Evolutionary conservation across 1,140 invertebrate genomes (phyloP), one percentile per base, ranked within the genome.

Genomic region (Ephestia elutella): DNA sequence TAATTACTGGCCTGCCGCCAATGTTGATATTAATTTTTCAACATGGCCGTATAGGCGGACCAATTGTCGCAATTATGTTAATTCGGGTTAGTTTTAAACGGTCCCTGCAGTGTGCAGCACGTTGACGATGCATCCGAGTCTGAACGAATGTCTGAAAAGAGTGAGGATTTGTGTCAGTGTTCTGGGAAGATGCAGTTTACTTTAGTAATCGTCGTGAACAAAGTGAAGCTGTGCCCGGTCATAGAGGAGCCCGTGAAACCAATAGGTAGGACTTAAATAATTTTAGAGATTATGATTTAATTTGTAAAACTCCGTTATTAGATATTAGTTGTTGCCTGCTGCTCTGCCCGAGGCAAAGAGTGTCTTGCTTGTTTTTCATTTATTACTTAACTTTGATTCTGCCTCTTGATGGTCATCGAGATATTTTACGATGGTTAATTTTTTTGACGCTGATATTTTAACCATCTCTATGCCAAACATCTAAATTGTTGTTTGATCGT

Each of bases 51-150:
- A 61, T 77, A 75, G 75, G 74, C 75, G 66, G 54, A 71, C 62
- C 78, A 84, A 85, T 84, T 87, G 80, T 66, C 72, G 60, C 74
- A 77, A 78, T 84, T 82, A 83, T 84, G 81, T 69, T 84, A 78
- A 84, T 78, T 70, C 71, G 60, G 77, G 67, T 86, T 86, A 88
- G 86, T 87, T 78, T 78, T 69, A 68, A 80, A 65, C 68, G 61
- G 75, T 71, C 76, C 66, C 63, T 75, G 70, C 72, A 59, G 62
- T 73, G 70, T 51, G 70, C 57, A 74, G 78, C 75, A 86, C 82
- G 82, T 71, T 60, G 68, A 87, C 74, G 69, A 87, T 86, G 80
- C 68, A 75, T 80, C 75, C n/a, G 13, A 44, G 38, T 79, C 69
- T 73, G 68, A 73, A 72, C 73, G 65, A 67, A 60, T 75, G 63